Evolutionary conservation across 2,797 vertebrate species (phyloP), one percentile per base, ranked within the genome.

Genomic region (Poecilia gillii): DNA sequence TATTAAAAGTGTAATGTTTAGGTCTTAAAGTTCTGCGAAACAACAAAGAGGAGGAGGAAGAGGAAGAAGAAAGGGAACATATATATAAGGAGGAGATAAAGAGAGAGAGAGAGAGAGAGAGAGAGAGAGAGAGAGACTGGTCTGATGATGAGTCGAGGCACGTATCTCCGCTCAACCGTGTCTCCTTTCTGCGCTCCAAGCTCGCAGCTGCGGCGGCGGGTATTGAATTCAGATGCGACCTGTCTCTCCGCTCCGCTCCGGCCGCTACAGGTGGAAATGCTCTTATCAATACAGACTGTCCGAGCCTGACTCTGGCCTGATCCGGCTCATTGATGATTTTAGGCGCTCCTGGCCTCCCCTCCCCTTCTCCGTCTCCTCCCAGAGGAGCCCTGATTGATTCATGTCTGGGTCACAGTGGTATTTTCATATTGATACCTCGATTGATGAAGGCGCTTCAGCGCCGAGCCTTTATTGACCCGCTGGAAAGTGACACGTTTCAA

Each of bases 351-450:
- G 84, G 82, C 91, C 85, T 64, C 78, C 68, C 74, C 20, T 2
- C 57, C 11, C 9, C 59, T 49, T 18, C 28, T 2, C n/a, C 46
- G 72, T 59, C 81, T 59, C 90, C 88, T 91, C 94, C 94, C 91
- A 36, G 84, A 93, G 93, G 93, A 89, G 86, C 81, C 82, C 88
- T 71, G 20, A 96, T 96, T 93, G 96, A 96, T 96, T 91, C 91
- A 93, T 93, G 94, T 94, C 93, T 94, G 93, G 94, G 95, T 95
- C 94, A 93, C 93, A 83, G 86, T 90, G 95, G 93, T 94, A 93
- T 95, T 96, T 96, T 93, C 92, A 94, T 96, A 96, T 96, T 94
- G 95, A 96, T 95, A 94, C 92, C 92, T 92, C 91, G 93, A 95
- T 96, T 95, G 95, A 96, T 96, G 95, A 95, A 90, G 84, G 90